A percentile compares a stretch with the other conserved stretches of the same genome.
These are phyloP conservation scores for Meles meles DNA, from an alignment of 2,113 vertebrate species.

Conservation along the genomic window DNA sequence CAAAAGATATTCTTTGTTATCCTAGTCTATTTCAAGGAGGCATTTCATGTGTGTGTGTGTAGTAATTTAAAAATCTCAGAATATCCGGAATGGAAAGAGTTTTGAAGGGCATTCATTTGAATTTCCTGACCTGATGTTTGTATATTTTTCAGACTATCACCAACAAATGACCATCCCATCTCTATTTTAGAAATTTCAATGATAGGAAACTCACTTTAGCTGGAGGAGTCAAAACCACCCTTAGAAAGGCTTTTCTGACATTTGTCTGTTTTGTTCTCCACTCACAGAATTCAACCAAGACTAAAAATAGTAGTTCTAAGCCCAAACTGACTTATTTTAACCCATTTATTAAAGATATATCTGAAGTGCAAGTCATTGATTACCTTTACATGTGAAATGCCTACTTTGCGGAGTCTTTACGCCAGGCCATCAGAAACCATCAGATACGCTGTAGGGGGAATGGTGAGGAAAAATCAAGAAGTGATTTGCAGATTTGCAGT, in stretches of 20 bases:
- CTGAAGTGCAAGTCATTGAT: background rate
- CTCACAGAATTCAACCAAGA: constrained; percentile 10
- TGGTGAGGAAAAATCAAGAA: background rate
- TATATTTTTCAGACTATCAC: constrained; percentile 27
- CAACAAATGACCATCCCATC: background rate
- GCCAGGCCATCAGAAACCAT: background rate
- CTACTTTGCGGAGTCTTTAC: background rate
- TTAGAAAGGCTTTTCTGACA: background rate
- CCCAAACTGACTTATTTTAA: background rate
- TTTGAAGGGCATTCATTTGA: constrained; percentile 32
- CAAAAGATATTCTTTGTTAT: background rate
- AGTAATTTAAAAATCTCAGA: constrained; percentile 37
- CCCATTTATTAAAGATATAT: background rate
- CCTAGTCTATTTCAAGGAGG: background rate
- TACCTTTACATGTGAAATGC: background rate
- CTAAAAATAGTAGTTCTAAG: background rate
- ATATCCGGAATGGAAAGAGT: constrained; percentile 45
- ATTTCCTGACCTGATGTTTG: constrained; percentile 36
- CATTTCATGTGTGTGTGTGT: background rate
- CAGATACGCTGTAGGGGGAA: background rate
- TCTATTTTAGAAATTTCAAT: constrained; percentile 43
- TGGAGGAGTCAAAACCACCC: constrained; percentile 7
- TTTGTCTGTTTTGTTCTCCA: constrained; percentile 2
- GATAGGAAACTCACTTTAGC: constrained; percentile 15
- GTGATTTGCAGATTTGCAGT: background rate